Evolutionary conservation across 2,888 invertebrate species (phyloP).

Genomic region (Phengaris arion): DNA sequence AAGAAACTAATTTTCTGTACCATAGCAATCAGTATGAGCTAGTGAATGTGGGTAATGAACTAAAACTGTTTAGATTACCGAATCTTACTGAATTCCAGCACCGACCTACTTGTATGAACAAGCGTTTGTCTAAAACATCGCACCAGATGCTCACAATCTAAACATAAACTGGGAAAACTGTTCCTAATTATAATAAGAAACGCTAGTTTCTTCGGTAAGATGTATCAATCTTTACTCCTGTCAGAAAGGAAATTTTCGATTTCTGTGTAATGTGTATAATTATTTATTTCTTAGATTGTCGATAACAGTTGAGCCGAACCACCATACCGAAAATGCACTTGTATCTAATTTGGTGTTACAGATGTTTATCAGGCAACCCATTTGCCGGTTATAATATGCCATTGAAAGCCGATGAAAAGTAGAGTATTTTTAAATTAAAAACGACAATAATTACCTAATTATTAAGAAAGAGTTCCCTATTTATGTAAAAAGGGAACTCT

Average conservation of each 20-base stretch:
- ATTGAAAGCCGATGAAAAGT: no score
- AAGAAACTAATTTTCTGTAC: no score
- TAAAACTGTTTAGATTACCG: slow-evolving; percentile 7
- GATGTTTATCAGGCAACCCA: no score
- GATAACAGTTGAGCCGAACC: no score
- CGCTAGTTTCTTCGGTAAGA: not conserved
- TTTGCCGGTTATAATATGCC: no score
- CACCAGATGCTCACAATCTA: slow-evolving; percentile 26
- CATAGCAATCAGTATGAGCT: not conserved
- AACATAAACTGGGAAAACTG: slow-evolving; percentile 16
- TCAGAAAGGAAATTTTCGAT: no score
- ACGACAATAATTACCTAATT: no score
- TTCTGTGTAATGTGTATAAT: no score
- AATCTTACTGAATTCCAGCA: slow-evolving; percentile 20
- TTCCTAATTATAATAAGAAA: not conserved
- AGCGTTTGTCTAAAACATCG: slow-evolving; percentile 26
- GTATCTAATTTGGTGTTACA: not conserved
- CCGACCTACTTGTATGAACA: slow-evolving; percentile 25
- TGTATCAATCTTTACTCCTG: not conserved
- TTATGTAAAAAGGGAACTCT: no score
- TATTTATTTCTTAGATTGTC: no score
- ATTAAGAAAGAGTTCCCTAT: no score
- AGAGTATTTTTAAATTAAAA: no score
- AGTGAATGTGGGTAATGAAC: slow-evolving; percentile 2
- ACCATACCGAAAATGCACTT: not conserved